These are phyloP conservation scores for Apodemia arnacis DNA, from an alignment of 2,888 invertebrate genomes.

Conservation along the genomic window DNA sequence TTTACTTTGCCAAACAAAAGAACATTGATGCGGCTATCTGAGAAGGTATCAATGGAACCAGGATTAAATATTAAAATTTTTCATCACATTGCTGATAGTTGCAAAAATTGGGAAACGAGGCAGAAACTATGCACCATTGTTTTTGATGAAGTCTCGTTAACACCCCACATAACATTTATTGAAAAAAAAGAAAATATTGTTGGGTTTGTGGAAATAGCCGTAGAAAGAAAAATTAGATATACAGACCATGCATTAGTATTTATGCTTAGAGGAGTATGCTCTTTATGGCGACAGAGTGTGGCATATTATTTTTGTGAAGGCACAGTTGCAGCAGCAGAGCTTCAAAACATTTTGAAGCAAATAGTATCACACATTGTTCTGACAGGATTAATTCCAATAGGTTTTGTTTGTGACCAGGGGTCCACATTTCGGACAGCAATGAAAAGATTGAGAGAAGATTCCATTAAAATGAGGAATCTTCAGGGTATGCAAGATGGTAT, in stretches of 20 bases:
- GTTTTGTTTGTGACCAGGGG: slow-evolving; percentile 60
- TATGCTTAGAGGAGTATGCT: slow-evolving; percentile 45
- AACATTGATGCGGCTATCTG: slow-evolving; percentile 39
- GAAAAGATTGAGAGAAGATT: slow-evolving; percentile 48
- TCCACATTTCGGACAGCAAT: slow-evolving; percentile 46
- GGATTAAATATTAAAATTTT: slow-evolving; percentile 41
- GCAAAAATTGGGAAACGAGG: slow-evolving; percentile 34
- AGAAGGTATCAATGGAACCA: slow-evolving; percentile 28
- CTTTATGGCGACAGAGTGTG: slow-evolving; percentile 43
- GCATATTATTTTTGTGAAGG: slow-evolving; percentile 82
- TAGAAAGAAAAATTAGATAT: slow-evolving; percentile 42
- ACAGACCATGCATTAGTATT: slow-evolving; percentile 73
- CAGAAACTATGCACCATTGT: slow-evolving; percentile 55
- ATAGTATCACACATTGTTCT: slow-evolving; percentile 54
- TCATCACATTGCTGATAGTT: not conserved
- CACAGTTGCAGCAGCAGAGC: slow-evolving; percentile 57
- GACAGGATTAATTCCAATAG: slow-evolving; percentile 69
- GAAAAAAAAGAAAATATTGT: slow-evolving; percentile 34
- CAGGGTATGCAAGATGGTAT: slow-evolving; percentile 42
- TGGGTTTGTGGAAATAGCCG: slow-evolving; percentile 52
- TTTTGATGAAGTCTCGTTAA: slow-evolving; percentile 57
- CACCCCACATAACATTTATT: slow-evolving; percentile 52
- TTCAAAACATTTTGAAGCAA: slow-evolving; percentile 75
- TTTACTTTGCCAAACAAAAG: slow-evolving; percentile 54
- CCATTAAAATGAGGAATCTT: slow-evolving; percentile 37